Evolutionary conservation across 2,888 invertebrate species (phyloP).

Genomic region (Ichneumon xanthorius): DNA sequence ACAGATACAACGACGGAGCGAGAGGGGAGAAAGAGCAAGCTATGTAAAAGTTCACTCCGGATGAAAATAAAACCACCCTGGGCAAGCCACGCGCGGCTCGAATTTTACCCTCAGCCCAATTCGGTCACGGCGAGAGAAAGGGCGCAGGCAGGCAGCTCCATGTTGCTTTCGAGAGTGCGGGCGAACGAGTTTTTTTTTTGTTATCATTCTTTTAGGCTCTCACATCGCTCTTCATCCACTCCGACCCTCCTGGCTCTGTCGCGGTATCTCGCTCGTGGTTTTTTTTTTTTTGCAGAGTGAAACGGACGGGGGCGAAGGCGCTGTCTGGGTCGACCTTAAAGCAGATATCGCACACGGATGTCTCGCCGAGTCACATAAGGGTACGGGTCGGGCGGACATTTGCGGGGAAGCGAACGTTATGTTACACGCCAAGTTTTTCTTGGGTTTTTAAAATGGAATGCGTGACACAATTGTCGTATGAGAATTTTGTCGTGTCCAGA

Average conservation of each 20-base stretch:
- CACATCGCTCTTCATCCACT: conserved; percentile 32
- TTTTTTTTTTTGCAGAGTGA: conserved; percentile 9
- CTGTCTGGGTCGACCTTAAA: conserved; percentile 78
- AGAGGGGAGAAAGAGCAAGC: conserved; percentile 23
- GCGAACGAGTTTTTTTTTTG: conserved; percentile 68
- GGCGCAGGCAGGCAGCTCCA: conserved; percentile 50
- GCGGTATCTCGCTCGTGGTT: conserved; percentile 37
- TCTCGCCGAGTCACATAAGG: conserved; percentile 30
- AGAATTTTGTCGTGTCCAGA: conserved; percentile 7
- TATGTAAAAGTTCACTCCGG: conserved; percentile 46
- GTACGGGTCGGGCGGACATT: conserved; percentile 27
- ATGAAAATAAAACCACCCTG: conserved; percentile 70
- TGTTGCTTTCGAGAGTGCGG: conserved; percentile 69
- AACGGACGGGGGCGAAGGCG: conserved; percentile 57
- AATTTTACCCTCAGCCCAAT: conserved; percentile 67
- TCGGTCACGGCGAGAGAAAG: conserved; percentile 53
- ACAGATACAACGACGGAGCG: conserved; percentile 5
- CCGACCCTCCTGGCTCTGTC: conserved; percentile 38
- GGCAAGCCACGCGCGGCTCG: conserved; percentile 67
- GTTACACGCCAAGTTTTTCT: conserved; percentile 5
- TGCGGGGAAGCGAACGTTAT: conserved; percentile 59
- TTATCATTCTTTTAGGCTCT: conserved; percentile 18
- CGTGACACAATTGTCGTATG: not conserved
- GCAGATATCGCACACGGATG: conserved; percentile 74
- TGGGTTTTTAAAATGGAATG: not conserved